These are phyloP conservation scores for Harpalus rubripes DNA, from an alignment of 2,888 invertebrate genomes.

Conservation along the genomic window DNA sequence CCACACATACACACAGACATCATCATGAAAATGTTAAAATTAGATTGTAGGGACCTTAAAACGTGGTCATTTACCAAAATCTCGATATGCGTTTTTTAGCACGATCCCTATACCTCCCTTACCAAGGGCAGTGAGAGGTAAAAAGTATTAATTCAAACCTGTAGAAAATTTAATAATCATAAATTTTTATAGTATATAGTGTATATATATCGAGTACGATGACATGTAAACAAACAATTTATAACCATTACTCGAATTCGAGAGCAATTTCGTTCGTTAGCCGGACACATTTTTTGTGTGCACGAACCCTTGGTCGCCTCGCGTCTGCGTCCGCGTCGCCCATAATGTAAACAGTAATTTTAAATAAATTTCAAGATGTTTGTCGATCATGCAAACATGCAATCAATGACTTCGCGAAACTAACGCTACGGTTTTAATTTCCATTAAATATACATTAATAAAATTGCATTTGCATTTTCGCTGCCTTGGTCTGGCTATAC, in stretches of 20 bases:
- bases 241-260: conserved; percentile 46
- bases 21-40: no score
- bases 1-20: no score
- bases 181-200: not conserved
- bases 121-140: no score
- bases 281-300: conserved; percentile 58
- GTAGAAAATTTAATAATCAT: no score
- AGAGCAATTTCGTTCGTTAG: conserved; percentile 58
- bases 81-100: no score
- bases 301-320: conserved; percentile 12
- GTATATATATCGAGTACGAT: conserved; percentile 15
- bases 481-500: not conserved
- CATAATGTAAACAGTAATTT: conserved; percentile 66
- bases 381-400: conserved; percentile 62
- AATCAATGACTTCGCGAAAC: conserved; percentile 63
- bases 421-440: conserved; percentile 50
- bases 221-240: conserved; percentile 65
- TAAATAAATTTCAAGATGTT: conserved; percentile 66
- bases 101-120: no score
- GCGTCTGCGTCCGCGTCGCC: no score
- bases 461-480: conserved; percentile 65
- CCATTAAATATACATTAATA: conserved; percentile 67
- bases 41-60: no score
- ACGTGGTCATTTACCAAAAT: no score
- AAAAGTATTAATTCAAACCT: no score